Evolutionary conservation across 2,888 invertebrate species (phyloP), one percentile per base, ranked within the genome.

Genomic region (Limnephilus lunatus): DNA sequence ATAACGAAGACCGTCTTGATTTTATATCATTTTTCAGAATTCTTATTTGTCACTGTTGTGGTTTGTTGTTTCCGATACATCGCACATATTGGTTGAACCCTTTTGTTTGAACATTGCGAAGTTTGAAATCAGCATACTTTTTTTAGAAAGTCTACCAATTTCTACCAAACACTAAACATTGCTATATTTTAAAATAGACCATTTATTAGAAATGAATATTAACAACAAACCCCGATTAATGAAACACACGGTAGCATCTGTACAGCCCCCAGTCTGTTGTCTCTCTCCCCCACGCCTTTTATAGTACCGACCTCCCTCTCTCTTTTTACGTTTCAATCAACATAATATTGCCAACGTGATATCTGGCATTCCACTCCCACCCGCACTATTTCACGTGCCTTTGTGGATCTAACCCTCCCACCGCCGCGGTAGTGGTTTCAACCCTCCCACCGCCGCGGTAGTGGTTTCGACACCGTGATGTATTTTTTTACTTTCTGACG

Each of bases 261-360:
- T n/a, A 25, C 68, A 68, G 9, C 68, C 19, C 25, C 9, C 68
- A 68, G 9, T 85, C 32, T 31, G 7, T 82, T 39, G 25, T 25
- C 85, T 35, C 85, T 35, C 14, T 11, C 32, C 32, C 85, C 32
- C 35, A 85, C 39, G 12, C 85, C 19, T 25, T 4, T 35, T 85
- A 25, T 25, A 3, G 85, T 39, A 14, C 19, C 53, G 30, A 19
- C 68, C 14, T 87, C 87, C 53, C 87, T 87, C 31, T 87, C 87
- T 44, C 53, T 31, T 53, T 31, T 89, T 35, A 89, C 88, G 88
- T 89, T 89, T 89, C 88, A 89, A 89, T 89, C 88, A 89, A 80
- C 88, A 89, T 89, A 89, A 35, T 35, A 25, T 68, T 25, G 25
- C 35, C 88, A 25, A 31, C 68, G 39, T 32, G 87, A 39, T 81